Evolutionary conservation across 2,888 invertebrate genomes (phyloP).

Genomic region (Lepetodrilus schrolli): DNA sequence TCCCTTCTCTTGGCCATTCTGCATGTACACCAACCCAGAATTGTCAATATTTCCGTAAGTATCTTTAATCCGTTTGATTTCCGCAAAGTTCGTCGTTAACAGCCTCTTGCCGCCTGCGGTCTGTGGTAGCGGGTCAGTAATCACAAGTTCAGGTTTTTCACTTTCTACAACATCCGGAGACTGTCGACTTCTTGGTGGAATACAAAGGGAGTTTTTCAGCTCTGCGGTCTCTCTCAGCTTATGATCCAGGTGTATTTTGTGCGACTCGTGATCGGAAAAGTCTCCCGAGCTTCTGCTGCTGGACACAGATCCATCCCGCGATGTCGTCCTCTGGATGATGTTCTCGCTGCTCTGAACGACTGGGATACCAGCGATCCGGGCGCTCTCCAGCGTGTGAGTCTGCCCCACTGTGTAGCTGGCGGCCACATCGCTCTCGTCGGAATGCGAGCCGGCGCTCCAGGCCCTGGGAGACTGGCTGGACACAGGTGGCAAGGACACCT

Average conservation of each 20-base stretch:
- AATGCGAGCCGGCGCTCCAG: not conserved
- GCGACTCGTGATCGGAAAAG: conserved; percentile 71
- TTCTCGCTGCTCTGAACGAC: conserved; percentile 54
- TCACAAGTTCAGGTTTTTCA: conserved; percentile 30
- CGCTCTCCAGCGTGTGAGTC: conserved; percentile 58
- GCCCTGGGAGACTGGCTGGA: not conserved
- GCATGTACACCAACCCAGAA: conserved; percentile 77
- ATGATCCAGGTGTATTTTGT: conserved; percentile 71
- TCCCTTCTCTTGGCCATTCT: conserved; percentile 74
- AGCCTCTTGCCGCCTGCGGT: not conserved
- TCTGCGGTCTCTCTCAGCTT: conserved; percentile 56
- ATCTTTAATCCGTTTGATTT: conserved; percentile 80
- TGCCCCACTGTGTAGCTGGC: conserved; percentile 66
- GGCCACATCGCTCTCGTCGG: conserved; percentile 38
- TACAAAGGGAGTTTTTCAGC: not conserved
- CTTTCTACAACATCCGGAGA: conserved; percentile 1
- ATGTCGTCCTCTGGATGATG: conserved; percentile 39
- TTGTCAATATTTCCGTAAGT: conserved; percentile 66
- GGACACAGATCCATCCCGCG: conserved; percentile 64
- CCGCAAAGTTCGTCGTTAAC: conserved; percentile 82
- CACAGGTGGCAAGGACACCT: conserved; percentile 16
- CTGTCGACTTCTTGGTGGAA: conserved; percentile 4
- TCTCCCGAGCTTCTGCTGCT: conserved; percentile 69
- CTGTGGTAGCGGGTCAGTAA: conserved; percentile 34
- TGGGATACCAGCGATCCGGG: conserved; percentile 70